Percentiles rank a stretch among this genome's conserved stretches.
Evolutionary conservation across 37 sponge, comb jelly and placozoan species (phyloP).

Genomic region (Diacarnus erythraeanus): DNA sequence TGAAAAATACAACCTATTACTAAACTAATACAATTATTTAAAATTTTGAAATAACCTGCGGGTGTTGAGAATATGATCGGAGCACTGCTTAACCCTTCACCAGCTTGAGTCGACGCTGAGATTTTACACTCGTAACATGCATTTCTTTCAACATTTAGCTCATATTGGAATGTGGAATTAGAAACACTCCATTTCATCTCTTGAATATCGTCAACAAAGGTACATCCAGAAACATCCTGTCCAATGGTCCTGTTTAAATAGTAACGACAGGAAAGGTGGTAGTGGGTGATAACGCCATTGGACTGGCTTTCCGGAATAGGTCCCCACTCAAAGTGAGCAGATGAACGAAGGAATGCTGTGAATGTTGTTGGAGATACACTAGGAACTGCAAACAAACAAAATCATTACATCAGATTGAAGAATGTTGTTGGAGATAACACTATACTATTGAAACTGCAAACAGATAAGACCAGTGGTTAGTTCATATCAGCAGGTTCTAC

Average conservation of each 20-base stretch:
- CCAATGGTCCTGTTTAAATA: background rate
- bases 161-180: background rate
- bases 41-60: too few species aligned
- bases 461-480: too few species aligned
- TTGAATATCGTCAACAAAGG: too few species aligned
- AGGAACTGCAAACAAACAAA: conserved; percentile 12
- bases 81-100: conserved; percentile 14
- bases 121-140: conserved; percentile 23
- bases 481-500: too few species aligned
- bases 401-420: too few species aligned
- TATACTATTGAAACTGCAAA: too few species aligned
- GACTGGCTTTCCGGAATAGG: background rate
- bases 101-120: conserved; percentile 7
- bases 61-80: conserved; percentile 20
- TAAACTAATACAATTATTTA: too few species aligned
- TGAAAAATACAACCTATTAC: background rate
- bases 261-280: conserved; percentile 6
- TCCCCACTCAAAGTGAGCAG: conserved; percentile 18
- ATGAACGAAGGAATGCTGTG: conserved; percentile 18
- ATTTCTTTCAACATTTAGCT: background rate
- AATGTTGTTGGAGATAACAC: too few species aligned
- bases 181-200: background rate
- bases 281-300: conserved; percentile 13
- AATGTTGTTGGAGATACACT: conserved; percentile 28
- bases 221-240: too few species aligned